Evolutionary conservation across 2,888 invertebrate species (phyloP).

Genomic region (Rosalia funebris): DNA sequence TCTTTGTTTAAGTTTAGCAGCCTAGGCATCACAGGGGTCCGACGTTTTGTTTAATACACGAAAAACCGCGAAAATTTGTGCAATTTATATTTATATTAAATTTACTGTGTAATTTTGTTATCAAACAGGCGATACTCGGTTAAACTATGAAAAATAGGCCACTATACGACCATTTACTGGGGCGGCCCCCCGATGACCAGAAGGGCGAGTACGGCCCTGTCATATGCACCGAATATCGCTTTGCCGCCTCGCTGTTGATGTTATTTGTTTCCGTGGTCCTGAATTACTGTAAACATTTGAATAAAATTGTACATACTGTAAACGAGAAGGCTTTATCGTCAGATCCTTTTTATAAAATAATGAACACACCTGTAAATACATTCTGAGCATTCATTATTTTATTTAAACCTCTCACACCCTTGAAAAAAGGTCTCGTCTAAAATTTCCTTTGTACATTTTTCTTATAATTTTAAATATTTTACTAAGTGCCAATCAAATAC

Average conservation of each 20-base stretch:
- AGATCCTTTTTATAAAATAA: slow-evolving; percentile 28
- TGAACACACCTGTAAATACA: slow-evolving; percentile 28
- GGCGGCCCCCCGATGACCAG: neutral
- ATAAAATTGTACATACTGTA: slow-evolving; percentile 7
- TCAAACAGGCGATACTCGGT: neutral
- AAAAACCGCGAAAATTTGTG: slow-evolving; percentile 1
- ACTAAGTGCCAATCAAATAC: slow-evolving; percentile 41
- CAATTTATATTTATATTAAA: slow-evolving; percentile 17
- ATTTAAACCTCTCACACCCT: slow-evolving; percentile 19
- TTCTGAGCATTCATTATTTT: slow-evolving; percentile 23
- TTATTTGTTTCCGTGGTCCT: slow-evolving; percentile 29
- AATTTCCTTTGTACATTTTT: slow-evolving; percentile 35
- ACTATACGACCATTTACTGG: too few relatives aligned
- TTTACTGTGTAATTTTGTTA: slow-evolving; percentile 1
- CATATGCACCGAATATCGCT: neutral
- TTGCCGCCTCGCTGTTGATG: slow-evolving; percentile 23
- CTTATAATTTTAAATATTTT: slow-evolving; percentile 24
- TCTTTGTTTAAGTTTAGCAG: neutral
- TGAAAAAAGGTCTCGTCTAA: slow-evolving; percentile 11
- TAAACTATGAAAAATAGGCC: neutral
- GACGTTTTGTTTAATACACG: neutral
- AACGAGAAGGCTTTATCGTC: slow-evolving; percentile 22
- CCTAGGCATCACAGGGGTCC: neutral
- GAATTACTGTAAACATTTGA: slow-evolving; percentile 2
- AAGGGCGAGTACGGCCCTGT: neutral